phyloP scores from a whole-genome alignment of 2,113 vertebrate species.

The Muntiacus muntjak region DNA sequence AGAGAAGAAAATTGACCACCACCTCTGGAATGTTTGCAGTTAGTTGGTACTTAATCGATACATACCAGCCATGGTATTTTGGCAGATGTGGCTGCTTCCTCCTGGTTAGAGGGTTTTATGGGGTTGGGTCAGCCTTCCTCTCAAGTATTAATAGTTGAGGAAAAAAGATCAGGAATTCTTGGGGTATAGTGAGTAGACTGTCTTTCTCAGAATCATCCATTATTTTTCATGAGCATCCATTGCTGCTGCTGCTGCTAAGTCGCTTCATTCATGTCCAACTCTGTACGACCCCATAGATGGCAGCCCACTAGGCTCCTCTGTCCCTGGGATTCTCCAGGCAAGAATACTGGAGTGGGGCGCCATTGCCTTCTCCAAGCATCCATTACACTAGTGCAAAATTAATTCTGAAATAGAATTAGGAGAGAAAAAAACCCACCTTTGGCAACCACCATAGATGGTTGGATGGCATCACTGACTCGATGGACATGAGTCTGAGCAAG shows the following conservation, averaged over 20 bases:
- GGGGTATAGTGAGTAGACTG: background rate
- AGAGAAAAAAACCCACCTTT: background rate
- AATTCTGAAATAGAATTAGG: background rate
- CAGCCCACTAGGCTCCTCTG: no score
- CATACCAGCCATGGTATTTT: background rate
- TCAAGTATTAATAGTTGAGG: background rate
- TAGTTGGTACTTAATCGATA: background rate
- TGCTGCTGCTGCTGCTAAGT: background rate
- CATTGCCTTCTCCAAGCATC: background rate
- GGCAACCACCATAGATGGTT: background rate
- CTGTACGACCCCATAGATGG: no score
- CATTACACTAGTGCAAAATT: background rate
- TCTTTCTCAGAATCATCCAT: background rate
- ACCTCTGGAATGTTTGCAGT: fast-evolving
- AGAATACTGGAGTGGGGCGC: no score
- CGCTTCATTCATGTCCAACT: no score
- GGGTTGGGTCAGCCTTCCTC: background rate
- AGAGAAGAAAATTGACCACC: background rate
- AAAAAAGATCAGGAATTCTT: background rate
- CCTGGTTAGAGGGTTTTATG: background rate
- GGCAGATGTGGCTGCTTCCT: background rate
- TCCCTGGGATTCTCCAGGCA: no score
- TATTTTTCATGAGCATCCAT: background rate
- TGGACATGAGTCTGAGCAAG: background rate
- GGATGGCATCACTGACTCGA: background rate